Conservation (phyloP, 2,113 vertebrate genomes). For the Seriola aureovittata region DNA sequence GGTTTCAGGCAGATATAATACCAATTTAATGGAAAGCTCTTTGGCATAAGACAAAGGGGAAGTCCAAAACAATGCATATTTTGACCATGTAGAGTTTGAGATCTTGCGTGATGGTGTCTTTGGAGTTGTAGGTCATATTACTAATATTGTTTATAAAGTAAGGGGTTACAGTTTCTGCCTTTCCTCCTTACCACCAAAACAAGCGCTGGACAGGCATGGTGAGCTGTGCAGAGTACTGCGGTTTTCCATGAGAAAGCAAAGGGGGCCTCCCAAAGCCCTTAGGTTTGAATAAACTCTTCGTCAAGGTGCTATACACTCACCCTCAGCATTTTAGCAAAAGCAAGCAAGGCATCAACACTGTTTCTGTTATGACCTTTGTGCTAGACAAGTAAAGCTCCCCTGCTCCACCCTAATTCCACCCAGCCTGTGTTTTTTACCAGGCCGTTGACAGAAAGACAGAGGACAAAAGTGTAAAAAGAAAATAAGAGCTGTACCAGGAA, state of each 20-base stretch:
- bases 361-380: constrained; percentile 37
- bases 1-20: background rate
- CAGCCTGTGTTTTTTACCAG: constrained; percentile 8
- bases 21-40: background rate
- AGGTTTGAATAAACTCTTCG: constrained; percentile 50
- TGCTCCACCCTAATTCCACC: constrained; percentile 7
- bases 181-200: constrained; percentile 36
- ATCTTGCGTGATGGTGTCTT: constrained; percentile 16
- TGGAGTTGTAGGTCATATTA: constrained; percentile 1
- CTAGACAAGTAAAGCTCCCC: constrained; percentile 30
- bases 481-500: background rate
- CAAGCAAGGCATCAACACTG: constrained; percentile 25
- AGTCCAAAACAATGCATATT: background rate
- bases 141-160: constrained; percentile 36
- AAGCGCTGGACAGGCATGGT: background rate
- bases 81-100: background rate
- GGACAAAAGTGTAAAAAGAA: background rate
- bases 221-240: constrained; percentile 21
- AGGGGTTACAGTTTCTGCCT: constrained; percentile 54
- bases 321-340: constrained; percentile 52
- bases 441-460: background rate
- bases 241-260: constrained; percentile 42
- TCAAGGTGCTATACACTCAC: constrained; percentile 38
- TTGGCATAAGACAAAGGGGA: background rate
- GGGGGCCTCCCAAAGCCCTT: constrained; percentile 28